These are phyloP conservation scores for Sphenopsis melanotis DNA, from an alignment of 2,797 vertebrate species.

Conservation along the genomic window DNA sequence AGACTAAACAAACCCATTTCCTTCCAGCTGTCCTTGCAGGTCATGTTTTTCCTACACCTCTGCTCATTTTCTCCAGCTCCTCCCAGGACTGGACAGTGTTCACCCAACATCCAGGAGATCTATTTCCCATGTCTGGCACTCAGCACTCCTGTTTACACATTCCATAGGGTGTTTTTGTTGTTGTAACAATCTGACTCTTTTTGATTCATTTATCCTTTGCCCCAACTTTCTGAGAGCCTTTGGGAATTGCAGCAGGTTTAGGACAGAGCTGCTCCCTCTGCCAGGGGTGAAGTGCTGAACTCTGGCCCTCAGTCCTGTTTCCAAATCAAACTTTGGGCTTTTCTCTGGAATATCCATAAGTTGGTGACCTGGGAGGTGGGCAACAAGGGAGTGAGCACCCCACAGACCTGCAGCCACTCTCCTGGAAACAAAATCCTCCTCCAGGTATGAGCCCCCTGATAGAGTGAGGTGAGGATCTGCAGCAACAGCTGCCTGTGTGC, in stretches of 20 bases:
- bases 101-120: not conserved
- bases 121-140: not conserved
- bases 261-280: not conserved
- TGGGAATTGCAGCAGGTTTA: not conserved
- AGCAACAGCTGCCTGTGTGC: not conserved
- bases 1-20: constrained; percentile 8
- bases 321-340: not conserved
- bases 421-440: not conserved
- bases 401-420: not conserved
- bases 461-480: not conserved
- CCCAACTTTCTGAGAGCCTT: not conserved
- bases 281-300: not conserved
- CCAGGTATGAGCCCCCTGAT: accelerated
- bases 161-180: not conserved
- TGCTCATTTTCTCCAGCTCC: constrained; percentile 35
- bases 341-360: not conserved
- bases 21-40: constrained; percentile 4
- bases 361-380: not conserved
- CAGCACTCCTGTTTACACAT: not conserved
- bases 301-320: not conserved
- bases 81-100: not conserved
- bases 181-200: not conserved
- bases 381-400: not conserved
- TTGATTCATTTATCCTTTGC: not conserved
- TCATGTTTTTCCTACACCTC: constrained; percentile 47